Evolutionary conservation across 2,797 vertebrate genomes (phyloP), one percentile per base, ranked within the genome.

Genomic region (Pelodytes ibericus): DNA sequence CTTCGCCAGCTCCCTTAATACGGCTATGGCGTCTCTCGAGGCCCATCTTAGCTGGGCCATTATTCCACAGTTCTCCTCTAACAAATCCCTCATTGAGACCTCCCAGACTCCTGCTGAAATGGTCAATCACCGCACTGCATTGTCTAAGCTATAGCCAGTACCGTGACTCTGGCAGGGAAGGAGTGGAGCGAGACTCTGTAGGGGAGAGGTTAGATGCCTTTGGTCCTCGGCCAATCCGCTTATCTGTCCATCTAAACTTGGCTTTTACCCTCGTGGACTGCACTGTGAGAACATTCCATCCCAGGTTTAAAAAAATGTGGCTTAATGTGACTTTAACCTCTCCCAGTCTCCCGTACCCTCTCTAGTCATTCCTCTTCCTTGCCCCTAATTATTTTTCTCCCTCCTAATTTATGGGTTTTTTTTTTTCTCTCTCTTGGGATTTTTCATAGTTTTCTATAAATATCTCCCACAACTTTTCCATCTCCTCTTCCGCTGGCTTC

Each of bases 171-270:
- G 41, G 59, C 18, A 71, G 15, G 36, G 60, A 27, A 53, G 57
- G 57, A 64, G 60, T 63, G 16, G 26, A 30, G 49, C 57, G 24
- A 27, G 24, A 18, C 56, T 72, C 44, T 62, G 61, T 73, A 61
- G 76, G 64, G 70, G 71, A 72, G 58, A 69, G 71, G 63, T 62
- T 68, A 68, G 44, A 33, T 63, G 71, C 41, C 57, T 67, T 47
- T 79, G 71, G 77, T 71, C 10, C 33, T n/a, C 2, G 58, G 64
- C 71, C 77, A 79, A 69, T 41, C 20, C 10, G 59, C 61, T 79
- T 79, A 72, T 79, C 77, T 79, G 71, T 68, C 71, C 77, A 74
- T 79, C 77, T 79, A 61, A 57, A 73, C 77, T 79, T 79, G 77
- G 71, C 77, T 60, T 79, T 74, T 79, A 62, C 77, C 71, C 71